Base-by-base conservation (phyloP, 2,797 vertebrate species). In the Apogon hyalosoma region DNA sequence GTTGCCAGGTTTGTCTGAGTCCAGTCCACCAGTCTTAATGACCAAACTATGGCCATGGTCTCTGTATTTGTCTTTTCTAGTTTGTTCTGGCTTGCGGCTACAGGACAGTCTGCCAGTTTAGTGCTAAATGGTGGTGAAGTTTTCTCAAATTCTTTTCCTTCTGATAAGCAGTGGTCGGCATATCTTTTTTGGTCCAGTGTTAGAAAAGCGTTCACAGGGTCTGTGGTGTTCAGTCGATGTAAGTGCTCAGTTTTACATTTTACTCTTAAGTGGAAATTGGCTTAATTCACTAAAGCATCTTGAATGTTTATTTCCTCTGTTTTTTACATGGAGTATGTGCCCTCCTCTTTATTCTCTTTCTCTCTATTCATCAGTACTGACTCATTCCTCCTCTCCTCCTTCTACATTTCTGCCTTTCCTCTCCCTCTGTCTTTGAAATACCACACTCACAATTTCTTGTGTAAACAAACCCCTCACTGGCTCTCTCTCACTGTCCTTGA, bases 381-480 rank as follows among this genome's bases (percentile, higher is more conserved):
- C 40, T 69, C 39, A 51, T 19, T 61, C 21, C 11, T 42, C 43
- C n/a, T 51, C 45, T 36, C 11, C 13, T 36, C 49, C 48, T 39
- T 57, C 33, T 4, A 1, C 59, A 64, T 56, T 24, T 46, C 49
- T 68, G 33, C 46, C 38, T 70, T 69, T 76, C 39, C 42, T 76
- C 77, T 76, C 53, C 31, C 33, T 58, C 60, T 7, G 2, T 71
- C 75, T 80, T 74, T 84, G 54, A 88, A 87, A 84, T 13, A 51
- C 53, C 73, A 73, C 59, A 54, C 58, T 84, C 79, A 46, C 79
- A 69, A 74, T 83, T 71, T 80, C 51, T 80, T 55, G 57, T 59
- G 82, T 87, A 91, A 90, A 90, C 86, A 90, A 80, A 87, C 31
- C 58, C 69, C 77, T 85, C 63, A 43, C 61, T 71, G 75, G 12